Evolutionary conservation across 2,888 invertebrate genomes (phyloP).

Genomic region (Junonia oenone): DNA sequence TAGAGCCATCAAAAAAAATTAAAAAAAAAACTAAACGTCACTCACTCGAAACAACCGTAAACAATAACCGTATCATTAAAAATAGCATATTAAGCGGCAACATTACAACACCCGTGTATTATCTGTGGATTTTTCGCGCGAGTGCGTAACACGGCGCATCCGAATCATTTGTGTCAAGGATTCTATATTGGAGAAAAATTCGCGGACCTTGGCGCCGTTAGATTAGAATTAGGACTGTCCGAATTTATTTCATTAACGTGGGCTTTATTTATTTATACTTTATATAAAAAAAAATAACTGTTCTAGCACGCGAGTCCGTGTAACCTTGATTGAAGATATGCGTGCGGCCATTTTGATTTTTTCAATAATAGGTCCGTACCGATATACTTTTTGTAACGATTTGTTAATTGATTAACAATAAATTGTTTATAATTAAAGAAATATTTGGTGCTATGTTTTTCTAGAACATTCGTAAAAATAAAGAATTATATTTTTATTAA

Average conservation of each 20-base stretch:
- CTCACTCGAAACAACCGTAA: not conserved
- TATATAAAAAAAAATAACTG: constrained; percentile 19
- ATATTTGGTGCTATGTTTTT: too few species aligned
- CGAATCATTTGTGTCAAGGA: constrained; percentile 64
- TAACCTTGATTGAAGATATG: constrained; percentile 17
- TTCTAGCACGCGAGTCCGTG: constrained; percentile 18
- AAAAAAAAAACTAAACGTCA: not conserved
- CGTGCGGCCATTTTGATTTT: constrained; percentile 5
- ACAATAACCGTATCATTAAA: not conserved
- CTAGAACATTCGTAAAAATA: too few species aligned
- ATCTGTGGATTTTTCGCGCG: constrained; percentile 46
- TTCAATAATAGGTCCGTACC: constrained; percentile 9
- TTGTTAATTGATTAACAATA: not conserved
- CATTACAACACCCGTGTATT: constrained; percentile 7
- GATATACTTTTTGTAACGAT: not conserved
- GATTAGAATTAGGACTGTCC: constrained; percentile 68
- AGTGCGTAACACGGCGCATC: constrained; percentile 46
- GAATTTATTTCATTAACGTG: constrained; percentile 49
- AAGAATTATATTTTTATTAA: too few species aligned
- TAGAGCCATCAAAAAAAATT: too few species aligned
- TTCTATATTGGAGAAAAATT: constrained; percentile 67
- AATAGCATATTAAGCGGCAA: not conserved
- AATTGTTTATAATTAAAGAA: too few species aligned
- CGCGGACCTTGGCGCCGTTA: constrained; percentile 60
- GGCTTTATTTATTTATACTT: constrained; percentile 31